These are phyloP conservation scores for Ephialtes manifestator DNA, from an alignment of 2,888 invertebrate genomes.

Conservation along the genomic window DNA sequence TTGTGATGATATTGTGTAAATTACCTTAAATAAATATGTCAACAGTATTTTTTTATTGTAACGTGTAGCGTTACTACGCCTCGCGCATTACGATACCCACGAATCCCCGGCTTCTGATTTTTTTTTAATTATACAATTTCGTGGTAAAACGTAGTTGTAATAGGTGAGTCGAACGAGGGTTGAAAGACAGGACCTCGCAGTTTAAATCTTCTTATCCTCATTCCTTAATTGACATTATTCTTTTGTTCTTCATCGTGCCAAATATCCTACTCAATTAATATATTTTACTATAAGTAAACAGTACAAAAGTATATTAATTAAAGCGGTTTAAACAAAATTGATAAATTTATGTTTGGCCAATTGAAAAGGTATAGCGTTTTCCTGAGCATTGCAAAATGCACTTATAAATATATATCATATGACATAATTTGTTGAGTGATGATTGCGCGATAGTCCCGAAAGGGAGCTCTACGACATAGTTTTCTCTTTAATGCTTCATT, in stretches of 20 bases:
- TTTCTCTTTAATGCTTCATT: not conserved
- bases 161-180: slow-evolving; percentile 25
- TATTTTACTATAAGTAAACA: not conserved
- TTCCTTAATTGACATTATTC: slow-evolving; percentile 51
- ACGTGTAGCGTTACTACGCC: slow-evolving; percentile 45
- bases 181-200: slow-evolving; percentile 9
- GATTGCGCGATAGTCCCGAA: not conserved
- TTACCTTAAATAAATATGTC: slow-evolving; percentile 57
- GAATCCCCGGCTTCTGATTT: slow-evolving; percentile 20
- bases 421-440: slow-evolving; percentile 3
- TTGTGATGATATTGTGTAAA: slow-evolving; percentile 44
- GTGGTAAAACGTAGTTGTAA: slow-evolving; percentile 14
- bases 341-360: not conserved
- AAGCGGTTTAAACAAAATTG: not conserved
- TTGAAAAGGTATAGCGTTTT: slow-evolving; percentile 9
- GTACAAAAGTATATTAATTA: not conserved
- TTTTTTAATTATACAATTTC: slow-evolving; percentile 11
- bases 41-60: slow-evolving; percentile 43
- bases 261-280: slow-evolving; percentile 2
- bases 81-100: slow-evolving; percentile 2
- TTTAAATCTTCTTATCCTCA: slow-evolving; percentile 16
- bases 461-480: slow-evolving; percentile 24
- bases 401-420: slow-evolving; percentile 1
- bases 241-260: slow-evolving; percentile 30
- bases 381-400: not conserved